Evolutionary conservation across 2,113 vertebrate species (phyloP).

Genomic region (Cyrtonyx montezumae): DNA sequence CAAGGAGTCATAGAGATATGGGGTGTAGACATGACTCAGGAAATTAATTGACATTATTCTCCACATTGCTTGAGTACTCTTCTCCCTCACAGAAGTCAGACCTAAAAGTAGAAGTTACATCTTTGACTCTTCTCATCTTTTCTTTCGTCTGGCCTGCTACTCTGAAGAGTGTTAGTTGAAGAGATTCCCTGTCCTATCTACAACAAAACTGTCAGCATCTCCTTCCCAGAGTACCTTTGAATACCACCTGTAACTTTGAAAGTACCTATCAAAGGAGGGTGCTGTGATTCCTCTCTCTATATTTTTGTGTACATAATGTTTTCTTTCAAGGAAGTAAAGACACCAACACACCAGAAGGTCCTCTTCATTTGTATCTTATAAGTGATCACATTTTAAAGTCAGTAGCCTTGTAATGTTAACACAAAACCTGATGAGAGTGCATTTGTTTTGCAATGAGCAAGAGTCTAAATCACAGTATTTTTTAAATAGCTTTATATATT

Average conservation of each 20-base stretch:
- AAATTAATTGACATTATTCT: not conserved
- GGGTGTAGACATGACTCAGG: not conserved
- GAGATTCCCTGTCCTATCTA: rapidly evolving
- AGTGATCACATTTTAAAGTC: not conserved
- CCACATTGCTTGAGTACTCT: not conserved
- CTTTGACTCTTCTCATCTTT: not conserved
- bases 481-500: not conserved
- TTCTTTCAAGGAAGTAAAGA: not conserved
- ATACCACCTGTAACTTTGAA: not conserved
- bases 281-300: not conserved
- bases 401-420: not conserved
- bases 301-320: not conserved
- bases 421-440: not conserved
- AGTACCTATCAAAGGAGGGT: not conserved
- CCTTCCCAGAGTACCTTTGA: not conserved
- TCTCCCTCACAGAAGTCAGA: not conserved
- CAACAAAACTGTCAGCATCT: not conserved
- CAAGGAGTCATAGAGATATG: not conserved
- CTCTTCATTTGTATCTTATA: not conserved
- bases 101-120: not conserved
- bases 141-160: not conserved
- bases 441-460: not conserved
- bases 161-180: not conserved
- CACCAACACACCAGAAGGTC: not conserved
- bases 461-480: not conserved